These are phyloP conservation scores for Engystomops pustulosus DNA, from an alignment of 2,113 vertebrate species.

Conservation along the genomic window DNA sequence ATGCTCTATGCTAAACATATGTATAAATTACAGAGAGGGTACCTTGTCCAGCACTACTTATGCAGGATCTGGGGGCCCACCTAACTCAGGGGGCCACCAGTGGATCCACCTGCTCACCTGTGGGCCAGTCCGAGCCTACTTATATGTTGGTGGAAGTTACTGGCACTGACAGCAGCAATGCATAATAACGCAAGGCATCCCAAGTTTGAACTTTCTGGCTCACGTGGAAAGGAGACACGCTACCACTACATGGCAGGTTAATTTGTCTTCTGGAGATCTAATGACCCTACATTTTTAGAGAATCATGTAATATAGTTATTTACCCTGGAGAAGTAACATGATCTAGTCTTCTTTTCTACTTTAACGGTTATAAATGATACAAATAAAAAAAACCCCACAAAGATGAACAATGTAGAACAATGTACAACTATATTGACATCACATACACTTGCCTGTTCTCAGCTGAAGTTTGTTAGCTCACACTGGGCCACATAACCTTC, in stretches of 20 bases:
- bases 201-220: constrained; percentile 3
- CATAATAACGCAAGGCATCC: neutral
- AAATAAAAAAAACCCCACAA: neutral
- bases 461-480: neutral
- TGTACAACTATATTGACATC: neutral
- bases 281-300: constrained; percentile 50
- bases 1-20: too few relatives aligned
- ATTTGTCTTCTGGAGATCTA: constrained; percentile 35
- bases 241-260: neutral
- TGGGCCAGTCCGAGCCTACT: too few relatives aligned
- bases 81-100: too few relatives aligned
- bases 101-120: too few relatives aligned
- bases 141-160: too few relatives aligned
- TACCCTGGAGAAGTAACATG: constrained; percentile 29
- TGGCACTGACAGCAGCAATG: neutral
- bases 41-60: too few relatives aligned
- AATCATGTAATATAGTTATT: constrained; percentile 26
- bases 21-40: too few relatives aligned
- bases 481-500: constrained; percentile 10
- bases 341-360: neutral
- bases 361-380: neutral
- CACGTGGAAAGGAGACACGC: constrained; percentile 11
- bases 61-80: too few relatives aligned
- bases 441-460: neutral
- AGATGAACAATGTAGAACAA: neutral